Evolutionary conservation across 2,888 invertebrate genomes (phyloP), one percentile per base, ranked within the genome.

Genomic region (Leucozona laternaria): DNA sequence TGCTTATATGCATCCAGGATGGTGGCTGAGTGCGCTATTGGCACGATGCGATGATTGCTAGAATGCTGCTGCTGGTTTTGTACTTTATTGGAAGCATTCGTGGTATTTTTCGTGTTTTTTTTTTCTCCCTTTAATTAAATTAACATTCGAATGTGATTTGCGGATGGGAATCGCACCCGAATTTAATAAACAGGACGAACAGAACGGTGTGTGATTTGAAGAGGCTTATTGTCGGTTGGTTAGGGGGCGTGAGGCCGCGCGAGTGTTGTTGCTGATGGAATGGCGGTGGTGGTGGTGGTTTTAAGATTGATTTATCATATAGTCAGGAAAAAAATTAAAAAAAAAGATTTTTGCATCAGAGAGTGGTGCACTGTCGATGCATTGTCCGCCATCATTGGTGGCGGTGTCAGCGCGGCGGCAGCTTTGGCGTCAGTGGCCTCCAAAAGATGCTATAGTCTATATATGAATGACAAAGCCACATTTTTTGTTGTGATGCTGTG

Each of bases 111-210:
- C 58, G 48, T 58, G 15, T 57, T 64, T 25, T 40, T 79, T 68
- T 57, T 72, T 77, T 25, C 60, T 78, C 53, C 60, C 64, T 81
- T 86, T 86, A 86, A 86, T 86, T 78, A 73, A 86, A 81, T 86
- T 86, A 86, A 86, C 85, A 86, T 86, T 86, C 85, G 73, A 81
- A 86, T 86, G 81, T 81, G 81, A 81, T 81, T 81, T 81, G 81
- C 85, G 81, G 77, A 81, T 86, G 73, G 73, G 73, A 80, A 77
- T 78, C 68, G 85, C 73, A 78, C 73, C 81, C 73, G 68, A 81
- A 81, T 81, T 81, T 81, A 86, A 86, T 86, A 81, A 86, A 86
- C 77, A 85, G 72, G 80, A 34, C 22, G 62, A 77, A 48, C 68
- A 53, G 66, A 66, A 64, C 60, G 34, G 11, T 48, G 72, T 85